Percentiles rank a stretch among this genome's conserved stretches.
Evolutionary conservation across 2,797 vertebrate species (phyloP).

Genomic region (Tokudaia tokunoshimensis): DNA sequence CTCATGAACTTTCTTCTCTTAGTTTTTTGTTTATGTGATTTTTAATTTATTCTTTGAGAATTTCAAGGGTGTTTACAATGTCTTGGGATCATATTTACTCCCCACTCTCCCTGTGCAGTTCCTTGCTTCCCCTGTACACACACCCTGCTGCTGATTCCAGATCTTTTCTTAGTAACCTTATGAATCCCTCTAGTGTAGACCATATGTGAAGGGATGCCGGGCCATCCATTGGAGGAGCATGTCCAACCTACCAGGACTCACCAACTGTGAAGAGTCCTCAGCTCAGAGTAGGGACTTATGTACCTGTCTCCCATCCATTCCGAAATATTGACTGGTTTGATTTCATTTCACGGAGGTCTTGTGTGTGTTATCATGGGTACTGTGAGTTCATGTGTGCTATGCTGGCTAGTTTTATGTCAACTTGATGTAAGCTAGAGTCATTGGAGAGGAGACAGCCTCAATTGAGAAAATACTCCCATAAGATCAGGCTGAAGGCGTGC

Average conservation of each 20-base stretch:
- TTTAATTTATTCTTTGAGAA: background rate
- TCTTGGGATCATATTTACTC: no score
- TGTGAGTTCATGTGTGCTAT: no score
- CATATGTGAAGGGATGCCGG: background rate
- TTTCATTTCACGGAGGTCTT: no score
- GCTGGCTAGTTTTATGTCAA: background rate
- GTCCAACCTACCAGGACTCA: background rate
- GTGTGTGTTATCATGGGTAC: no score
- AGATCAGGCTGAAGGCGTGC: background rate
- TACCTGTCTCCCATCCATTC: no score
- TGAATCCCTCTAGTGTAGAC: background rate
- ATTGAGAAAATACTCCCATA: background rate
- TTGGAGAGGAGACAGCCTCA: background rate
- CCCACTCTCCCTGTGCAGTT: background rate
- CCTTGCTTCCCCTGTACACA: background rate
- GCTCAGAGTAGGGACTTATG: background rate
- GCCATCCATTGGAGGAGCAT: no score
- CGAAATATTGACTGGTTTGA: no score
- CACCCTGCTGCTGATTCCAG: background rate
- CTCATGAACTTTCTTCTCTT: background rate
- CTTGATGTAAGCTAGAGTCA: background rate
- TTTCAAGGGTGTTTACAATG: background rate
- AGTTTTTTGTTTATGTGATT: background rate
- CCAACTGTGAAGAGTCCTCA: background rate
- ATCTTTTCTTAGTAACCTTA: background rate